Conservation (phyloP, 64 coral and sea anemone genomes). For the Exaiptasia diaphana region DNA sequence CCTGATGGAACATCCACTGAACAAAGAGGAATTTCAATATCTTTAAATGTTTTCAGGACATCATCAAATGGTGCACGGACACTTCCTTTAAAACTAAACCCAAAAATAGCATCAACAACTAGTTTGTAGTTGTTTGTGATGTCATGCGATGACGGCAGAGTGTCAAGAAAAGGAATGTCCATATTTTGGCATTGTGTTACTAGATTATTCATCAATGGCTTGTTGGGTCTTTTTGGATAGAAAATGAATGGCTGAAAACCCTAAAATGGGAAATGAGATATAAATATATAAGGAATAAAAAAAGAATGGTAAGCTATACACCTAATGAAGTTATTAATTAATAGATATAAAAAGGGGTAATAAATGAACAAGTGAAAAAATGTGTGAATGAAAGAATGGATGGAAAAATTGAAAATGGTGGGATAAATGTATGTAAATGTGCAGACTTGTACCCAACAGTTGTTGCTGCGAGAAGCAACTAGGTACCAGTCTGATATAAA, state of each 20-base stretch:
- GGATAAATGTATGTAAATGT: too few species aligned
- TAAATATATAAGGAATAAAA: neutral
- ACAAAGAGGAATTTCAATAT: constrained; percentile 79
- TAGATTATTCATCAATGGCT: constrained; percentile 82
- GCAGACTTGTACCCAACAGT: too few species aligned
- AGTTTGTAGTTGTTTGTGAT: constrained; percentile 60
- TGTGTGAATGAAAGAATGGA: too few species aligned
- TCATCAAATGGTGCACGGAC: constrained; percentile 73
- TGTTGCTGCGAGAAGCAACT: too few species aligned
- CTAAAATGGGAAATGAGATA: neutral
- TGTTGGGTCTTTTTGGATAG: constrained; percentile 86
- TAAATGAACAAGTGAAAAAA: too few species aligned
- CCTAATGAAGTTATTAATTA: too few species aligned
- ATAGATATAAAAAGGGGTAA: too few species aligned
- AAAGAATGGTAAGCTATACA: neutral
- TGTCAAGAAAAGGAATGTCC: constrained; percentile 70
- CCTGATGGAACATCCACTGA: constrained; percentile 88
- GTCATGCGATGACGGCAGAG: constrained; percentile 42
- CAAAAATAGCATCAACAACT: constrained; percentile 91
- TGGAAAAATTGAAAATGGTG: too few species aligned
- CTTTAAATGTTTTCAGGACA: constrained; percentile 46
- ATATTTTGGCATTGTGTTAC: constrained; percentile 90
- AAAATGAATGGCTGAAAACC: constrained; percentile 80
- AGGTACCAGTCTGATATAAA: too few species aligned
- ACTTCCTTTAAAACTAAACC: constrained; percentile 93